Percentiles rank a stretch among this genome's conserved stretches.
phyloP scores from a whole-genome alignment of 2,888 invertebrate species.

The Schizotus pectinicornis region DNA sequence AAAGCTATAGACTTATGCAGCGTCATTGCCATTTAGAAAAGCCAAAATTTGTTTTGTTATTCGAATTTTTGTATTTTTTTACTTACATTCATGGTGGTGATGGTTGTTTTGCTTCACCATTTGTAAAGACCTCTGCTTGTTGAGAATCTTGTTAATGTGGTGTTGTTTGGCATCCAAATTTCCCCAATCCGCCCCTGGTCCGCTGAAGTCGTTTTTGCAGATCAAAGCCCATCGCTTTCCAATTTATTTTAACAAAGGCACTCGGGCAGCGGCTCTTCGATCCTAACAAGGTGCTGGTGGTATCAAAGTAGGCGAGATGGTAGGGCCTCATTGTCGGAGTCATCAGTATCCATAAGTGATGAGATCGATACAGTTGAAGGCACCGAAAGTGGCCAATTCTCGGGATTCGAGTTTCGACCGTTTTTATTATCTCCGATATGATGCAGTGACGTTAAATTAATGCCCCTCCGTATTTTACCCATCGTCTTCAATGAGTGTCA shows the following conservation, averaged over 20 bases:
- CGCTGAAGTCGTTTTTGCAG: constrained; percentile 41
- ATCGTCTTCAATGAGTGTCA: constrained; percentile 39
- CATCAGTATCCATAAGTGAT: constrained; percentile 83
- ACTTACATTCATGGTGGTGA: too few relatives aligned
- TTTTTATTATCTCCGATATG: constrained; percentile 50
- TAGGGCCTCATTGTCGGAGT: constrained; percentile 68
- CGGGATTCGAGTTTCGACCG: constrained; percentile 48
- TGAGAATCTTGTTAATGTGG: not conserved
- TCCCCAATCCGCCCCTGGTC: constrained; percentile 6
- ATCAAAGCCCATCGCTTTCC: constrained; percentile 57
- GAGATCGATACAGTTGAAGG: constrained; percentile 52
- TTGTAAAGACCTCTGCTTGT: too few relatives aligned
- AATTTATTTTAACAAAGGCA: constrained; percentile 58
- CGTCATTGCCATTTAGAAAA: too few relatives aligned
- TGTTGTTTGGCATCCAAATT: too few relatives aligned
- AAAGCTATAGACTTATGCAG: too few relatives aligned
- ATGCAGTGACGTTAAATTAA: constrained; percentile 49
- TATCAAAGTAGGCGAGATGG: constrained; percentile 46
- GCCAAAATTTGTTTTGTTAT: too few relatives aligned
- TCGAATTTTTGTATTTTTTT: too few relatives aligned
- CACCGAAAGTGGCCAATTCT: constrained; percentile 51
- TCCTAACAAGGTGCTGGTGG: constrained; percentile 54
- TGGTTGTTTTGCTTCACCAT: too few relatives aligned
- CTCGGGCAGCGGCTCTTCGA: constrained; percentile 39
- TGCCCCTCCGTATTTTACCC: constrained; percentile 32